A percentile compares a stretch with the other conserved stretches of the same genome.
phyloP scores from a whole-genome alignment of 2,888 invertebrate genomes.

The Oligia fasciuncula region DNA sequence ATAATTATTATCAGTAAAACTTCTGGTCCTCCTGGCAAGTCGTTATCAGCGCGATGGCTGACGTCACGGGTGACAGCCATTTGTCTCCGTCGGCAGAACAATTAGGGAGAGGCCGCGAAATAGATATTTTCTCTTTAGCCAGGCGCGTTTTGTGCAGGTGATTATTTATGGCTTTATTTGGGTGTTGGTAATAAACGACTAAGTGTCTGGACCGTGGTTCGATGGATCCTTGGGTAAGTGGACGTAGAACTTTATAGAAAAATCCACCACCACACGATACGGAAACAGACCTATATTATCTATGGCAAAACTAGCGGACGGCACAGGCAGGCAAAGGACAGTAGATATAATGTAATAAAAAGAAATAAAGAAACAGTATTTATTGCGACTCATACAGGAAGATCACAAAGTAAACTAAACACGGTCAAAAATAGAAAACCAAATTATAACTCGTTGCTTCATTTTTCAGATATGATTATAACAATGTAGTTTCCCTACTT shows the following conservation, averaged over 20 bases:
- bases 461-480: too few relatives aligned
- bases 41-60: slow-evolving; percentile 58
- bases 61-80: slow-evolving; percentile 57
- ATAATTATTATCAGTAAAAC: slow-evolving; percentile 45
- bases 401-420: too few relatives aligned
- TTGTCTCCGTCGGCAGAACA: slow-evolving; percentile 62
- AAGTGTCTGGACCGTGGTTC: background rate
- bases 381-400: too few relatives aligned
- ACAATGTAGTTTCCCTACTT: too few relatives aligned
- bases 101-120: slow-evolving; percentile 57
- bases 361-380: too few relatives aligned
- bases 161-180: slow-evolving; percentile 29
- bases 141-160: slow-evolving; percentile 18
- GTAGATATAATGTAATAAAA: too few relatives aligned
- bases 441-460: too few relatives aligned
- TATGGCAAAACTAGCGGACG: too few relatives aligned
- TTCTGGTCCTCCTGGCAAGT: slow-evolving; percentile 47
- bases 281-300: too few relatives aligned
- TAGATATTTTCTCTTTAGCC: slow-evolving; percentile 42
- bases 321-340: too few relatives aligned
- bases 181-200: background rate
- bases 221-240: background rate
- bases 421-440: too few relatives aligned
- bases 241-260: background rate
- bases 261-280: too few relatives aligned